phyloP scores from a whole-genome alignment of 1,140 invertebrate genomes.

The Hylaeus volcanicus region DNA sequence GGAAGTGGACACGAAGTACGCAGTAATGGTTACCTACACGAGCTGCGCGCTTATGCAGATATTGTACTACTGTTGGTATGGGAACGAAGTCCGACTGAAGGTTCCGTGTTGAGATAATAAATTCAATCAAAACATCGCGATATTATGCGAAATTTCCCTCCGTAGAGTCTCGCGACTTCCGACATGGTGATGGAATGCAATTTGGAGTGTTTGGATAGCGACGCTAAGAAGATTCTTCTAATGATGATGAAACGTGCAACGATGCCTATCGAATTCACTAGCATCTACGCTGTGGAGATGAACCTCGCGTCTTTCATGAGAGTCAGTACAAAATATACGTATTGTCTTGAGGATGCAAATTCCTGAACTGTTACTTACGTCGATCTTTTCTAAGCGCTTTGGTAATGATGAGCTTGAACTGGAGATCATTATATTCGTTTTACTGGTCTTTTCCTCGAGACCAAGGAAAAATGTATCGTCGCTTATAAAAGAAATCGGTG shows the following conservation, averaged over 20 bases:
- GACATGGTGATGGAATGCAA: conserved; percentile 30
- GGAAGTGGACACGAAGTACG: conserved; percentile 74
- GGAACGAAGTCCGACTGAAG: too few relatives aligned
- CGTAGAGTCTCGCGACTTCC: conserved; percentile 31
- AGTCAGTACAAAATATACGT: conserved; percentile 2
- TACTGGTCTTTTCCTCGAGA: too few relatives aligned
- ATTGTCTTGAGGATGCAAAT: background rate
- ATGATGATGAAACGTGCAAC: conserved; percentile 38
- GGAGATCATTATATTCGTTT: too few relatives aligned
- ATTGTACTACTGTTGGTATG: background rate
- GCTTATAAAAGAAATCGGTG: too few relatives aligned
- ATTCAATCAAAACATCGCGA: background rate
- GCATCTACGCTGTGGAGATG: conserved; percentile 25
- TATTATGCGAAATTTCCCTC: background rate
- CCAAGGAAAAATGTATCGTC: too few relatives aligned
- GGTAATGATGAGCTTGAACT: too few relatives aligned
- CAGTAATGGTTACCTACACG: background rate
- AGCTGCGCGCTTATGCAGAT: conserved; percentile 71
- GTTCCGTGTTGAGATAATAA: background rate
- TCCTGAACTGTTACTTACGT: too few relatives aligned
- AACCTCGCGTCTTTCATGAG: conserved; percentile 53
- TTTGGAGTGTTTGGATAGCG: conserved; percentile 14
- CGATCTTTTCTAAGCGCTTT: too few relatives aligned
- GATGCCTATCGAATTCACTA: conserved; percentile 49
- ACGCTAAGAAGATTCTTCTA: conserved; percentile 16